Evolutionary conservation across 1,140 invertebrate genomes (phyloP).

Genomic region (Contarinia nasturtii): DNA sequence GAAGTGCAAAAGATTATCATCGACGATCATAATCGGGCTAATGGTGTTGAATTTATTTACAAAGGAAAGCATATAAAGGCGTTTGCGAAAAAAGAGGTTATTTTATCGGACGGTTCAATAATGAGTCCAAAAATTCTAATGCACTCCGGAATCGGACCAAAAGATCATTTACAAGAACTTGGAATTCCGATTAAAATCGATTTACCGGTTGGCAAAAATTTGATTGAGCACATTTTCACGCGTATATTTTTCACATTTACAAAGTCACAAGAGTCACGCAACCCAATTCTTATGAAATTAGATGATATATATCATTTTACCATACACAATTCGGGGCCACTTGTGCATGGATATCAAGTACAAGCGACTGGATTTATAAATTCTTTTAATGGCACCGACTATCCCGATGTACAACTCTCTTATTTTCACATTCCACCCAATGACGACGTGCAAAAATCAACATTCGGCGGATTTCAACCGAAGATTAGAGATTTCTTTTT

Average conservation of each 20-base stretch:
- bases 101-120: slow-evolving; percentile 57
- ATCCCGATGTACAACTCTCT: slow-evolving; percentile 23
- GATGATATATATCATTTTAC: slow-evolving; percentile 19
- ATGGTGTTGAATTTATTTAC: slow-evolving; percentile 57
- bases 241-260: slow-evolving; percentile 22
- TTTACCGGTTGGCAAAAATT: slow-evolving; percentile 53
- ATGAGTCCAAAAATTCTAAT: slow-evolving; percentile 64
- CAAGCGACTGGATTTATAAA: slow-evolving; percentile 24
- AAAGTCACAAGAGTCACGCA: slow-evolving; percentile 17
- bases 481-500: no score
- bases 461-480: slow-evolving; percentile 5
- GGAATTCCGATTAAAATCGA: slow-evolving; percentile 46
- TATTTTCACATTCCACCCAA: slow-evolving; percentile 12
- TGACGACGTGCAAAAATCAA: slow-evolving; percentile 12
- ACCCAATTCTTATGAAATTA: slow-evolving; percentile 19
- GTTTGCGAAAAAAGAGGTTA: slow-evolving; percentile 54
- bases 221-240: slow-evolving; percentile 69
- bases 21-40: slow-evolving; percentile 39
- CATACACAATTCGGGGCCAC: slow-evolving; percentile 17
- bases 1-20: slow-evolving; percentile 43
- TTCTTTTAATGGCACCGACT: slow-evolving; percentile 12
- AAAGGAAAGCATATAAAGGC: slow-evolving; percentile 39
- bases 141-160: slow-evolving; percentile 67
- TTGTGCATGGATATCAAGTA: slow-evolving; percentile 17
- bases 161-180: slow-evolving; percentile 43